phyloP scores from a whole-genome alignment of 2,888 invertebrate genomes.

The Gnatocerus cornutus region DNA sequence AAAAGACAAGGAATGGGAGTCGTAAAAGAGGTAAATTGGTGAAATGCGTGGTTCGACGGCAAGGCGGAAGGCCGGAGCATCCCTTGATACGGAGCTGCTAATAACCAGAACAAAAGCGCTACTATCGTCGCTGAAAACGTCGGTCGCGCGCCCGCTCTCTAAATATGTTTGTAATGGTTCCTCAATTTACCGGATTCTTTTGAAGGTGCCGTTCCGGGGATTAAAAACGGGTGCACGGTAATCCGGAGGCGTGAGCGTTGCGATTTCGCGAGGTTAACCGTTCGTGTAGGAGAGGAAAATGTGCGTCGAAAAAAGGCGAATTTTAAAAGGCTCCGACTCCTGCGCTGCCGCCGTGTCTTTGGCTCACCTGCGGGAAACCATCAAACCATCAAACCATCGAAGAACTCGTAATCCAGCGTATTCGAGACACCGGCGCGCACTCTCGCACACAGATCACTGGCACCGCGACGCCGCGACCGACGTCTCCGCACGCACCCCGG shows the following conservation, averaged over 20 bases:
- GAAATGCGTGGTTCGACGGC: constrained; percentile 38
- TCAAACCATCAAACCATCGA: constrained; percentile 47
- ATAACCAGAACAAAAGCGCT: constrained; percentile 67
- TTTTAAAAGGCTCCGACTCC: constrained; percentile 26
- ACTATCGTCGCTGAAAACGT: constrained; percentile 67
- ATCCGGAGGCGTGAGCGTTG: constrained; percentile 35
- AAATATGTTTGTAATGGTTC: constrained; percentile 68
- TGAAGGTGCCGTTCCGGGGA: constrained; percentile 54
- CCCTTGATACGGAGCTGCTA: constrained; percentile 61
- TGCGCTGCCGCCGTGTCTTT: constrained; percentile 1
- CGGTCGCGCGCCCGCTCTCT: constrained; percentile 60
- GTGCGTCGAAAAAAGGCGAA: constrained; percentile 9
- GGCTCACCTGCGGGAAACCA: constrained; percentile 63
- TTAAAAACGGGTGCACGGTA: constrained; percentile 42
- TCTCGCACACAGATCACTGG: constrained; percentile 45
- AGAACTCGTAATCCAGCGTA: constrained; percentile 58
- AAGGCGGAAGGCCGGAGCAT: constrained; percentile 48
- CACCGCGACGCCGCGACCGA: constrained; percentile 48
- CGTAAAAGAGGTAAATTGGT: constrained; percentile 16
- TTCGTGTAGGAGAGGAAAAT: constrained; percentile 18
- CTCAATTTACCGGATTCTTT: constrained; percentile 67
- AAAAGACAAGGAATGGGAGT: too few relatives aligned
- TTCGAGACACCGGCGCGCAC: constrained; percentile 48
- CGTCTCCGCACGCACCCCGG: constrained; percentile 12
- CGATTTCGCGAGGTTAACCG: constrained; percentile 24